phyloP scores from a whole-genome alignment of 2,888 invertebrate species.

The Acrobeloides nanus region DNA sequence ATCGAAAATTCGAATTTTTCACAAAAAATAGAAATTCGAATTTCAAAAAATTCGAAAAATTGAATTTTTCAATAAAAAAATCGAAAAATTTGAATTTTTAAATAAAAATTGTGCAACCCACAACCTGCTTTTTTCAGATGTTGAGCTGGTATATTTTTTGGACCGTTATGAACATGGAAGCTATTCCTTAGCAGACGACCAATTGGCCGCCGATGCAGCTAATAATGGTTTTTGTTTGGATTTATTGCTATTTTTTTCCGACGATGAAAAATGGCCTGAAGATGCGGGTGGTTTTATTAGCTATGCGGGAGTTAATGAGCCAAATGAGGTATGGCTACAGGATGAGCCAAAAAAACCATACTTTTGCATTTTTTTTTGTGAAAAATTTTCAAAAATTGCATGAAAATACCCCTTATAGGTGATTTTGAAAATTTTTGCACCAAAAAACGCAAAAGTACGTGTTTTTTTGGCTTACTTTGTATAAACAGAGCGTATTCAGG shows the following conservation, averaged over 20 bases:
- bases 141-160: conserved; percentile 23
- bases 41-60: too few relatives aligned
- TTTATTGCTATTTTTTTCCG: conserved; percentile 34
- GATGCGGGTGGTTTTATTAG: conserved; percentile 36
- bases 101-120: too few relatives aligned
- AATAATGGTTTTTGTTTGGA: conserved; percentile 25
- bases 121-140: conserved; percentile 17
- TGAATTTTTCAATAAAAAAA: too few relatives aligned
- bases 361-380: conserved; percentile 3
- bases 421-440: too few relatives aligned
- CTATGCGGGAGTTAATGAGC: conserved; percentile 36
- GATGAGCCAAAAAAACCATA: conserved; percentile 1
- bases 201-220: conserved; percentile 18
- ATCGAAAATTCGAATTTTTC: too few relatives aligned
- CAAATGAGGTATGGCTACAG: conserved; percentile 30
- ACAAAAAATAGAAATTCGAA: too few relatives aligned
- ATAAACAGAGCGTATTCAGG: not conserved
- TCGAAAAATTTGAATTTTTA: too few relatives aligned
- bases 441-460: too few relatives aligned
- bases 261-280: conserved; percentile 22
- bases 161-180: conserved; percentile 29
- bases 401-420: too few relatives aligned
- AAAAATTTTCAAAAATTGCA: too few relatives aligned
- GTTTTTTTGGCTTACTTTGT: not conserved
- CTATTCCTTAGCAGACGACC: conserved; percentile 35